Evolutionary conservation across 2,797 vertebrate genomes (phyloP).

Genomic region (Eleutherodactylus coqui): DNA sequence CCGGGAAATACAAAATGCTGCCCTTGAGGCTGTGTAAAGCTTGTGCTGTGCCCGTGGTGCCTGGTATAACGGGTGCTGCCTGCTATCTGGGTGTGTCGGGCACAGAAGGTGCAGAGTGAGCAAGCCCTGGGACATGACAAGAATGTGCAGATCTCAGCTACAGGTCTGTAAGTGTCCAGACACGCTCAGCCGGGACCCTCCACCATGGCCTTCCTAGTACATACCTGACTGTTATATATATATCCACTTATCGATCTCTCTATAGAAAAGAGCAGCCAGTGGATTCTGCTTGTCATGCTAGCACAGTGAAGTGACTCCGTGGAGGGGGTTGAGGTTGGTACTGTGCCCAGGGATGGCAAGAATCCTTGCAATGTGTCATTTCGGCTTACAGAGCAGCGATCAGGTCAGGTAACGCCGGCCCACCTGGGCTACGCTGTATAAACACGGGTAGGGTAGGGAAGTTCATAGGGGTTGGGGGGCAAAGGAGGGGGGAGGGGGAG

Average conservation of each 20-base stretch:
- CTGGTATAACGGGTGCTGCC: constrained; percentile 38
- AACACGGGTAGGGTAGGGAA: not conserved
- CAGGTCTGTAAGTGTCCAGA: constrained; percentile 36
- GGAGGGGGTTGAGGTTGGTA: not conserved
- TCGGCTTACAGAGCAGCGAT: not conserved
- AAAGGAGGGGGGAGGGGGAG: rapidly evolving
- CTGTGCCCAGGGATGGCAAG: not conserved
- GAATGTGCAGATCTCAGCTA: constrained; percentile 42
- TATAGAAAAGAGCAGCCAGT: not conserved
- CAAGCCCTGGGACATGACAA: constrained; percentile 34
- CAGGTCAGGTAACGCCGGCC: not conserved
- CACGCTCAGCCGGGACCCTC: constrained; percentile 12
- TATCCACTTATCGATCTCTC: too few relatives aligned
- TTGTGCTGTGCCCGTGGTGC: not conserved
- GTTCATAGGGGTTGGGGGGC: not conserved
- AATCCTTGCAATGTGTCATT: constrained; percentile 10
- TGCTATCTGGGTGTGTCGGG: constrained; percentile 41
- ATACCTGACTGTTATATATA: too few relatives aligned
- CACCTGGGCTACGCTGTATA: not conserved
- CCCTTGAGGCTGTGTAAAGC: not conserved
- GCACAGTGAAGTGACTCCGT: constrained; percentile 6
- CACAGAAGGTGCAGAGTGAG: constrained; percentile 43
- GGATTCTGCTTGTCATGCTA: constrained; percentile 5
- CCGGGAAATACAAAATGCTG: not conserved
- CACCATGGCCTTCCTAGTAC: not conserved